phyloP scores from a whole-genome alignment of 2,113 vertebrate genomes.

The Morone chrysops region DNA sequence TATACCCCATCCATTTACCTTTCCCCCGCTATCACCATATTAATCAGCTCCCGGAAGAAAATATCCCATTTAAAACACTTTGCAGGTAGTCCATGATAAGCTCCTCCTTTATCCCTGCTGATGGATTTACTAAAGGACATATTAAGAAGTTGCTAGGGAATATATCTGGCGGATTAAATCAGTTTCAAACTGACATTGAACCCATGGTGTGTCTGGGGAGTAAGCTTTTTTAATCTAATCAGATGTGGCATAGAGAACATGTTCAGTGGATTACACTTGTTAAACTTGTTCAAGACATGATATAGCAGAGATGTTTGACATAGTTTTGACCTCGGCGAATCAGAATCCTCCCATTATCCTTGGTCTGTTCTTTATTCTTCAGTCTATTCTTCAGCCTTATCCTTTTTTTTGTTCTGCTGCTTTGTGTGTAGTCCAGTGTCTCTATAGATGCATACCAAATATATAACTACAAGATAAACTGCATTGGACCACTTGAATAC shows the following conservation, averaged over 20 bases:
- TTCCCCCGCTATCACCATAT: background rate
- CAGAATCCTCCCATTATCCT: conserved; percentile 2
- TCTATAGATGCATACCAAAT: background rate
- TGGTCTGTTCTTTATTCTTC: background rate
- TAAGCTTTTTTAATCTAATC: conserved; percentile 18
- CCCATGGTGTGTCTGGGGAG: background rate
- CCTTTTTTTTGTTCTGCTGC: background rate
- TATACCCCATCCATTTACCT: background rate
- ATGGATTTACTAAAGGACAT: conserved; percentile 33
- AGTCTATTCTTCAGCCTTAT: background rate
- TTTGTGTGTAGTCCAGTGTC: background rate
- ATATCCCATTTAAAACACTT: conserved; percentile 25
- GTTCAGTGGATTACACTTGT: conserved; percentile 43
- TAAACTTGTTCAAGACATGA: conserved; percentile 21
- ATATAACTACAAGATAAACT: too few relatives aligned
- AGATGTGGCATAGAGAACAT: background rate
- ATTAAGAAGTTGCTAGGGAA: conserved; percentile 20
- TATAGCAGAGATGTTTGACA: conserved; percentile 16
- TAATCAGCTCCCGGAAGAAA: background rate
- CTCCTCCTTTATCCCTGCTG: conserved; percentile 20
- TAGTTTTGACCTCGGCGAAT: conserved; percentile 3
- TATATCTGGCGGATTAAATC: conserved; percentile 38
- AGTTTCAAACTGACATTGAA: conserved; percentile 35
- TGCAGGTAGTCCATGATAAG: conserved; percentile 30
- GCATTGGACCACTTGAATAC: background rate